Evolutionary conservation across 2,888 invertebrate genomes (phyloP).

Genomic region (Drosophila robusta): DNA sequence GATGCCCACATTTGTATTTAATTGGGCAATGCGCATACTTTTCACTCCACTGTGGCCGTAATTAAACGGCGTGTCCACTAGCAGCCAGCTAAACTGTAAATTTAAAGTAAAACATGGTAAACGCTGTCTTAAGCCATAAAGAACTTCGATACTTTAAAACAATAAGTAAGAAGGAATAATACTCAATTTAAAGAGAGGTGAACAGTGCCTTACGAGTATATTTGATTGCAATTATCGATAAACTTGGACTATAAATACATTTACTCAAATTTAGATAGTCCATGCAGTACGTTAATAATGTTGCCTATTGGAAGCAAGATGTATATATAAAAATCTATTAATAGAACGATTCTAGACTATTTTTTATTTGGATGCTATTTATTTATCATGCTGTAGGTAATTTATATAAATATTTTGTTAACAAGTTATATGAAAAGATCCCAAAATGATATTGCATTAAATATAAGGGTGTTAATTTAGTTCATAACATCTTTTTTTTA

Average conservation of each 20-base stretch:
- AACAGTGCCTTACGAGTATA: neutral
- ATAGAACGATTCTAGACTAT: conserved; percentile 2
- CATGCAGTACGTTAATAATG: conserved; percentile 1
- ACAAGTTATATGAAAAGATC: no score
- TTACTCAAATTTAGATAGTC: neutral
- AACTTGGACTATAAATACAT: neutral
- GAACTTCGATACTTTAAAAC: neutral
- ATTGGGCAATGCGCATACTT: conserved; percentile 73
- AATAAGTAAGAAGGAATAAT: neutral
- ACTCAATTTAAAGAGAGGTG: conserved; percentile 1
- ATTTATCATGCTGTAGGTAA: neutral
- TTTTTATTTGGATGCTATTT: neutral
- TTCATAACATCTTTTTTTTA: neutral
- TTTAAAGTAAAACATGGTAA: conserved; percentile 18
- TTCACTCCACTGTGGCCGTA: conserved; percentile 50
- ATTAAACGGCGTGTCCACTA: conserved; percentile 56
- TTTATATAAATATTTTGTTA: neutral
- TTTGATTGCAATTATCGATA: conserved; percentile 9
- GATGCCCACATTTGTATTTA: conserved; percentile 75
- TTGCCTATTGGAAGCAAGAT: neutral
- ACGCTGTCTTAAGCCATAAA: conserved; percentile 7
- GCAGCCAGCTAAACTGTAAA: conserved; percentile 14
- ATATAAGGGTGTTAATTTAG: no score
- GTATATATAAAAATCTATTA: conserved; percentile 5
- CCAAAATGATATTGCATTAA: neutral